Base-by-base conservation (phyloP, 92 coral and sea anemone genomes). In the Chrysogorgia sp. region DNA sequence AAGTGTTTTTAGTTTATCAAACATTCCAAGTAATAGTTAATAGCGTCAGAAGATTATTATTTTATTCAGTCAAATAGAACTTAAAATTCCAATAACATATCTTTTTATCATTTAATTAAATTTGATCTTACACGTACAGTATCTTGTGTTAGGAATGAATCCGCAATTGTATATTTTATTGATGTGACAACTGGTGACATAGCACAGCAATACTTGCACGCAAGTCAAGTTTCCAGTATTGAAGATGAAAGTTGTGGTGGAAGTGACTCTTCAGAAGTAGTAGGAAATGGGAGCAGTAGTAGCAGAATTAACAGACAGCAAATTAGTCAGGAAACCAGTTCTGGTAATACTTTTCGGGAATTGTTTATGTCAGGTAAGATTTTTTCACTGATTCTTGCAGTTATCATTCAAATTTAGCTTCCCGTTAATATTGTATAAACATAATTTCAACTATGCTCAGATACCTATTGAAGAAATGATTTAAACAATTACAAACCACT, bases 361-460 rank as follows among this genome's bases (percentile, higher is more conserved):
- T n/a, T 67, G 74, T 67, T 67, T 67, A 67, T 67, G 74, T 67
- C 52, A 66, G 74, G 74, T 6, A 19, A 66, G 74, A 66, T 35
- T 34, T 21, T 34, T 37, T 41, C 23, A 14, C 9, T 32, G 69
- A 34, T 20, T 17, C 62, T 56, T 56, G 9, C 69, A 63, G 37
- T 34, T 10, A 9, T 34, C 69, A 37, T 66, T 66, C 24, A 34
- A 20, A 66, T 50, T 20, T 25, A n/a, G 33, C 10, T 28, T 56
- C 12, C 24, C 24, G 12, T 12, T 56, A 22, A 56, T 10, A 10
- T 12, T 56, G 21, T 48, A 48, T 56, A 56, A 1, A 56, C 20
- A 56, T 1, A 17, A 56, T 28, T 56, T 56, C 30, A 56, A 48
- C 15, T 56, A 56, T 56, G 62, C 24, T 56, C 24, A 37, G 43